Base-by-base conservation (phyloP, 2,888 invertebrate species). In the Fragum fragum region DNA sequence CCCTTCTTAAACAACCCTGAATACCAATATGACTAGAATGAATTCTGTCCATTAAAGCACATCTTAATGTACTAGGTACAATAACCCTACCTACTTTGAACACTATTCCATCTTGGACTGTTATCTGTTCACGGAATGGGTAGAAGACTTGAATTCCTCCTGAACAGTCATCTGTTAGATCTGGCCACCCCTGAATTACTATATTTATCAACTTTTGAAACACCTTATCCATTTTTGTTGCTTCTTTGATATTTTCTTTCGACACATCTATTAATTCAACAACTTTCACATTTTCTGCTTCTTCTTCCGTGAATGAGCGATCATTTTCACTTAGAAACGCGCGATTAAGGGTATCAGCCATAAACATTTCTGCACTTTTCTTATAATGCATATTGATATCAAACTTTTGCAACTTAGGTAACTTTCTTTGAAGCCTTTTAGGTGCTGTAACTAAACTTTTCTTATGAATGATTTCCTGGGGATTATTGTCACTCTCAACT, bases 101-200 rank as follows among this genome's bases (percentile, higher is more conserved):
- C 26, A 69, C 36, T 5, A 85, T 21, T n/a, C 80, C 85, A 80
- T 85, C 36, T n/a, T n/a, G n/a, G n/a, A n/a, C n/a, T n/a, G n/a
- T n/a, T n/a, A n/a, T n/a, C n/a, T n/a, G n/a, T n/a, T 32, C 83
- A 73, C n/a, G n/a, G 21, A 73, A 57, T 28, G 42, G 28, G 39
- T 69, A 63, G 28, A 42, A 84, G 16, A 69, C 76, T n/a, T 42
- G 18, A 21, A 79, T 26, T 61, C 57, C 59, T n/a, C 26, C 9
- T 18, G 71, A 66, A n/a, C 77, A 23, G n/a, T 59, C 14, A 14
- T 66, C 23, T 29, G 55, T 59, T 14, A 47, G 21, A 18, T 78
- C 73, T 26, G 83, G 85, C 87, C 83, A 86, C 7, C 83, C 86
- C 23, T 42, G n/a, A 16, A 69, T 29, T 9, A 84, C 70, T 21